Conservation (phyloP, 2,797 vertebrate species). For the Helarctos malayanus region DNA sequence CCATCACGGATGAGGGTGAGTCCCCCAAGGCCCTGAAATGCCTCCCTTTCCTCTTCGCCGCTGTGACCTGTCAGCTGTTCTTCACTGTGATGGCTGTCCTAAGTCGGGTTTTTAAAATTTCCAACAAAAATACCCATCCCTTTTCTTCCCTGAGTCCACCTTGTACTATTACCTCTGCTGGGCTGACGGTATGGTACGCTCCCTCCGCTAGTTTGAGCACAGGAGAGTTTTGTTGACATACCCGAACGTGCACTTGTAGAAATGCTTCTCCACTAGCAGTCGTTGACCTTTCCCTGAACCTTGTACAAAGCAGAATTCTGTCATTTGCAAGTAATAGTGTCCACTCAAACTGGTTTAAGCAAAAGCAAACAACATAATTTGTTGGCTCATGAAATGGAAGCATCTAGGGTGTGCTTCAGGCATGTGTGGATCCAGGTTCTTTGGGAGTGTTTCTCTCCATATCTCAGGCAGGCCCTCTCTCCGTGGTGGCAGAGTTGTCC, state of each 20-base stretch:
- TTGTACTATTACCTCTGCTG: neutral
- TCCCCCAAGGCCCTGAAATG: neutral
- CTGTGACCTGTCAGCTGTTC: neutral
- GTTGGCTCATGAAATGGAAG: neutral
- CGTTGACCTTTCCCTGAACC: neutral
- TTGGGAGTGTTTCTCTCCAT: neutral
- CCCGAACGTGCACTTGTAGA: neutral
- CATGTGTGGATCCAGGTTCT: neutral
- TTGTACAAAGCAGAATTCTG: neutral
- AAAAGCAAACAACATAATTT: neutral
- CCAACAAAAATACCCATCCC: neutral
- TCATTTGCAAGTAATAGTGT: neutral
- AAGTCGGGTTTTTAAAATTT: neutral
- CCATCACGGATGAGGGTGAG: slow-evolving; percentile 97
- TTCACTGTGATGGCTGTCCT: neutral
- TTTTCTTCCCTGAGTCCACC: neutral
- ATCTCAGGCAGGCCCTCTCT: neutral
- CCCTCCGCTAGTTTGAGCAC: neutral
- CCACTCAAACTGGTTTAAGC: neutral
- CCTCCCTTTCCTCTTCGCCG: fast-evolving
- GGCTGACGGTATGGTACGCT: neutral
- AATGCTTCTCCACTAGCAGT: neutral
- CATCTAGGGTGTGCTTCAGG: neutral
- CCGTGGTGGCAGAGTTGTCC: neutral
- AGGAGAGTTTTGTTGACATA: neutral